Evolutionary conservation across 2,113 vertebrate species (phyloP).

Genomic region (Spermophilus dauricus): DNA sequence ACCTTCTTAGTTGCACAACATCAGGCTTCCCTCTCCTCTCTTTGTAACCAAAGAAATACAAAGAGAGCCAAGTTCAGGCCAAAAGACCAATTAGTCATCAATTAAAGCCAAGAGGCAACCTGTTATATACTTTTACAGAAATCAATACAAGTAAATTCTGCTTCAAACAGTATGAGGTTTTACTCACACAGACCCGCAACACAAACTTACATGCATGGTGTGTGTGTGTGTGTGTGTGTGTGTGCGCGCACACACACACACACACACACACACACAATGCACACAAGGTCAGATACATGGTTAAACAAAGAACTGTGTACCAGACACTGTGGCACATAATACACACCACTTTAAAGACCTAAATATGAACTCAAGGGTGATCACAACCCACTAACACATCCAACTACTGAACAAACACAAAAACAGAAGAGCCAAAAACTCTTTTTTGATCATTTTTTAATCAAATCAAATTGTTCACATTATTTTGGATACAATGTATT

Average conservation of each 20-base stretch:
- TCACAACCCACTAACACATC: background rate
- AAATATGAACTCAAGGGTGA: background rate
- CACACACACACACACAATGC: fast-evolving
- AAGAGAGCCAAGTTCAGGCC: background rate
- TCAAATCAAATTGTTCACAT: constrained; percentile 49
- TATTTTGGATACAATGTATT: constrained; percentile 5
- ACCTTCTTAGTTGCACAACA: background rate
- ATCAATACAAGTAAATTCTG: background rate
- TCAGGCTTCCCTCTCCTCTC: background rate
- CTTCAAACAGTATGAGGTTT: background rate
- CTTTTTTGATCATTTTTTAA: constrained; percentile 63
- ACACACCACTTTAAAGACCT: background rate
- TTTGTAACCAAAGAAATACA: background rate
- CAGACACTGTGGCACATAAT: background rate
- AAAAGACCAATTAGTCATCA: background rate
- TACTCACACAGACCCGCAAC: background rate
- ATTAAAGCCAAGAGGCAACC: background rate
- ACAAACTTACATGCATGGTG: background rate
- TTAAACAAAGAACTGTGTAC: background rate
- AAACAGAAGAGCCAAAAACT: background rate
- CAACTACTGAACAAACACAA: constrained; percentile 9
- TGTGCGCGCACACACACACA: fast-evolving
- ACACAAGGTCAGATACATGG: background rate
- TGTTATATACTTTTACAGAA: background rate
- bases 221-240: too few relatives aligned